These are phyloP conservation scores for Pristionchus maxplancki DNA, from an alignment of 2,888 invertebrate species.

Conservation along the genomic window DNA sequence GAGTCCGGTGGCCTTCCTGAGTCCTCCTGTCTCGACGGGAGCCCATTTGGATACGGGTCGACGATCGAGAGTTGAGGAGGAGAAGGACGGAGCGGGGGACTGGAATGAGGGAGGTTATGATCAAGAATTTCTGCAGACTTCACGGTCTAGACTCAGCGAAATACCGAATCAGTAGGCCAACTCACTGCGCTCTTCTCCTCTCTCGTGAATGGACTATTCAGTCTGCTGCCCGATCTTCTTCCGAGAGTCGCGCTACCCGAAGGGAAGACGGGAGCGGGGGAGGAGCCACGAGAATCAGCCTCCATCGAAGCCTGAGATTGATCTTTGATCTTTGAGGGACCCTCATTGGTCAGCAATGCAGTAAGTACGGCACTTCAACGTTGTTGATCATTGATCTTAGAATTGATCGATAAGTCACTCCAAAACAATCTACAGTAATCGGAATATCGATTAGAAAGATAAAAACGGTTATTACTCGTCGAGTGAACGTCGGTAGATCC, in stretches of 20 bases:
- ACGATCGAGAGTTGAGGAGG: slow-evolving; percentile 32
- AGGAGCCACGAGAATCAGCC: slow-evolving; percentile 5
- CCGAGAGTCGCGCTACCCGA: slow-evolving; percentile 30
- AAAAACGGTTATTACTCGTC: slow-evolving; percentile 19
- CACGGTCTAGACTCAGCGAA: too few species aligned
- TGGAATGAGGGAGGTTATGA: neutral
- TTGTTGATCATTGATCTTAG: neutral
- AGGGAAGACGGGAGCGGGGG: slow-evolving; percentile 12
- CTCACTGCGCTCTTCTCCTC: slow-evolving; percentile 28
- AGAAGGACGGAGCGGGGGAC: slow-evolving; percentile 40
- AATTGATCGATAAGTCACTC: neutral
- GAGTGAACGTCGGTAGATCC: slow-evolving; percentile 6
- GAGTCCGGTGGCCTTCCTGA: slow-evolving; percentile 38
- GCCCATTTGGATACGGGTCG: slow-evolving; percentile 48
- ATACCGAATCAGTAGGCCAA: neutral
- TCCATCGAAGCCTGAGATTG: slow-evolving; percentile 19
- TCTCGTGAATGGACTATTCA: neutral
- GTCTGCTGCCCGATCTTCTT: slow-evolving; percentile 39
- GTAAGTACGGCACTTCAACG: neutral
- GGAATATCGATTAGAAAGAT: slow-evolving; percentile 3
- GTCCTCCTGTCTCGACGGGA: slow-evolving; percentile 51
- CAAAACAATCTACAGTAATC: neutral
- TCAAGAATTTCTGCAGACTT: too few species aligned
- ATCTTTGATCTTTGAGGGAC: neutral
- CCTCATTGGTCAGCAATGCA: neutral